phyloP scores from a whole-genome alignment of 2,113 vertebrate genomes.

The Psammodynastes pulverulentus region DNA sequence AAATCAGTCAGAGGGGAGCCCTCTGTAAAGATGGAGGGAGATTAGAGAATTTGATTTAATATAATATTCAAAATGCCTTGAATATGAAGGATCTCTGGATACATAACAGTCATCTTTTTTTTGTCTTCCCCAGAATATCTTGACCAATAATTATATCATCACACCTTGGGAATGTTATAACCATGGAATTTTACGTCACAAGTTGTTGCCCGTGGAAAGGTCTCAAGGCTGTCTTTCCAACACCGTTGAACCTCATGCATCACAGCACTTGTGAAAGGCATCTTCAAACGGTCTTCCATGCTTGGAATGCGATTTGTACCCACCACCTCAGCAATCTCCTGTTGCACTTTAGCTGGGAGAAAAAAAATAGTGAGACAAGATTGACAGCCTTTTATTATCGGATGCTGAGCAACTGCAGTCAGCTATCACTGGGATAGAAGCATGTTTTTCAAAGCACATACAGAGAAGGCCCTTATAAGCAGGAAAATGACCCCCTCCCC shows the following conservation, averaged over 20 bases:
- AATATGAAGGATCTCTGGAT: neutral
- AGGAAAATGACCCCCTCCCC: neutral
- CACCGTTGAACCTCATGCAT: neutral
- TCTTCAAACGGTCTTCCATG: neutral
- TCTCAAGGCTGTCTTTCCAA: neutral
- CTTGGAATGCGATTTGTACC: conserved; percentile 17
- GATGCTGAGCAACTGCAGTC: neutral
- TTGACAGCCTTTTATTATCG: neutral
- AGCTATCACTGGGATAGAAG: neutral
- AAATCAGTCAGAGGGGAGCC: neutral
- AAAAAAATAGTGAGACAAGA: neutral
- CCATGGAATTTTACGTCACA: neutral
- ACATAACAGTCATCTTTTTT: neutral
- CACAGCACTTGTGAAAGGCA: neutral
- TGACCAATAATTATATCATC: neutral
- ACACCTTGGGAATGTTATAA: neutral
- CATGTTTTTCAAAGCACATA: neutral
- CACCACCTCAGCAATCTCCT: conserved; percentile 39
- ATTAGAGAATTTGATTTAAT: neutral
- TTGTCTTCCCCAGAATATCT: neutral
- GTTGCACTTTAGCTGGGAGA: conserved; percentile 23
- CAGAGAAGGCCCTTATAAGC: neutral
- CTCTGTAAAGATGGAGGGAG: neutral
- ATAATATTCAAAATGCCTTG: neutral
- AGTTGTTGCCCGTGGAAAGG: neutral